phyloP scores from a whole-genome alignment of 2,113 vertebrate species.

The Hippocampus mohnikei region DNA sequence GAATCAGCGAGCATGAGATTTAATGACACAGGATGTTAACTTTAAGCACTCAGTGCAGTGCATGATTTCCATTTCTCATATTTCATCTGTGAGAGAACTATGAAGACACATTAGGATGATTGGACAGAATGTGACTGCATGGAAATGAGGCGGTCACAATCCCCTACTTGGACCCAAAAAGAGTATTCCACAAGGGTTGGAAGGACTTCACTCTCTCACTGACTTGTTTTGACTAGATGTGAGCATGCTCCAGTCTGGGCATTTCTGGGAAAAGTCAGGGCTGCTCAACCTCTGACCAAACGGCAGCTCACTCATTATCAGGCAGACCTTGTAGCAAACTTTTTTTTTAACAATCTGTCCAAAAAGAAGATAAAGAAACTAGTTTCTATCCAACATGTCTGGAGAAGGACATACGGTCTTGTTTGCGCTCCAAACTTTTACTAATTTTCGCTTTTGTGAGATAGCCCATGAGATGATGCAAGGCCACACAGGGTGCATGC shows the following conservation, averaged over 20 bases:
- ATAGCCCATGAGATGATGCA: constrained; percentile 32
- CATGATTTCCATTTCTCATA: neutral
- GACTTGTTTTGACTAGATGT: constrained; percentile 10
- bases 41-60: neutral
- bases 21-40: neutral
- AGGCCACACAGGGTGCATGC: constrained; percentile 10
- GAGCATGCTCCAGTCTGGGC: neutral
- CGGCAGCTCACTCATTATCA: constrained; percentile 47
- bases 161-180: constrained; percentile 3
- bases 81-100: neutral
- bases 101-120: neutral
- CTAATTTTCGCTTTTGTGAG: constrained; percentile 21
- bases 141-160: neutral
- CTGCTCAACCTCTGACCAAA: constrained; percentile 42
- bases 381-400: neutral
- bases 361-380: neutral
- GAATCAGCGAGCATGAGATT: neutral
- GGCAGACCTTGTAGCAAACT: constrained; percentile 18
- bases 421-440: constrained; percentile 31
- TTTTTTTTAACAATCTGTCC: neutral
- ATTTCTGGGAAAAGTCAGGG: constrained; percentile 39
- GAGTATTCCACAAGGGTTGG: neutral
- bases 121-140: neutral
- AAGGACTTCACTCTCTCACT: neutral
- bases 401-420: neutral